These are phyloP conservation scores for Notocelia uddmanniana DNA, from an alignment of 2,888 invertebrate species.

Conservation along the genomic window DNA sequence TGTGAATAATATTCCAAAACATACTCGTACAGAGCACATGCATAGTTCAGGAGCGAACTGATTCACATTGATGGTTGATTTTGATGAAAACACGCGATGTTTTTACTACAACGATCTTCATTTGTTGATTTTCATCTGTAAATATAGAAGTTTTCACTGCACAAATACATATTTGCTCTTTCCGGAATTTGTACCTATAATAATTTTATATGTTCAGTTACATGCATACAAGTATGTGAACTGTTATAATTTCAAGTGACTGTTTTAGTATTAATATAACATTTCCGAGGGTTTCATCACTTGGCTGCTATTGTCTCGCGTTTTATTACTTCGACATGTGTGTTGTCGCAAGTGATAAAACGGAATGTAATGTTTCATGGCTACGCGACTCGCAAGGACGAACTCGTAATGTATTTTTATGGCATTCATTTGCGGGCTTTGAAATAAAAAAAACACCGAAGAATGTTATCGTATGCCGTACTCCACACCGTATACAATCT, in stretches of 20 bases:
- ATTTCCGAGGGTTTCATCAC: neutral
- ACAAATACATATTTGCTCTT: too few relatives aligned
- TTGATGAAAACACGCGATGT: too few relatives aligned
- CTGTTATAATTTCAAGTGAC: neutral
- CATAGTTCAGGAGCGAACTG: too few relatives aligned
- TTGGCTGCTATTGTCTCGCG: neutral
- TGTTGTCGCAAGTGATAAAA: constrained; percentile 17
- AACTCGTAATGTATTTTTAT: constrained; percentile 10
- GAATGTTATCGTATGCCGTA: constrained; percentile 29
- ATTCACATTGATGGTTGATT: too few relatives aligned
- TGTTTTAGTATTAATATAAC: neutral
- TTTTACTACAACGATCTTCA: too few relatives aligned
- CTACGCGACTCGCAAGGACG: constrained; percentile 7
- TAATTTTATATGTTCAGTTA: too few relatives aligned
- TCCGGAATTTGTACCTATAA: too few relatives aligned
- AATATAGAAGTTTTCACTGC: too few relatives aligned
- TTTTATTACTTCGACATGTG: constrained; percentile 31
- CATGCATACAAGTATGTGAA: too few relatives aligned
- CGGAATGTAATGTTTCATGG: constrained; percentile 15
- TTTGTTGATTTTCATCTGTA: too few relatives aligned
- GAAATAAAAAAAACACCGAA: constrained; percentile 21
- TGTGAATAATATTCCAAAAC: too few relatives aligned
- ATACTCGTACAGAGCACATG: too few relatives aligned
- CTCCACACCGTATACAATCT: constrained; percentile 60
- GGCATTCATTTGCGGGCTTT: constrained; percentile 25